Evolutionary conservation across 1,140 invertebrate species (phyloP).

Genomic region (Drosophila equinoxialis): DNA sequence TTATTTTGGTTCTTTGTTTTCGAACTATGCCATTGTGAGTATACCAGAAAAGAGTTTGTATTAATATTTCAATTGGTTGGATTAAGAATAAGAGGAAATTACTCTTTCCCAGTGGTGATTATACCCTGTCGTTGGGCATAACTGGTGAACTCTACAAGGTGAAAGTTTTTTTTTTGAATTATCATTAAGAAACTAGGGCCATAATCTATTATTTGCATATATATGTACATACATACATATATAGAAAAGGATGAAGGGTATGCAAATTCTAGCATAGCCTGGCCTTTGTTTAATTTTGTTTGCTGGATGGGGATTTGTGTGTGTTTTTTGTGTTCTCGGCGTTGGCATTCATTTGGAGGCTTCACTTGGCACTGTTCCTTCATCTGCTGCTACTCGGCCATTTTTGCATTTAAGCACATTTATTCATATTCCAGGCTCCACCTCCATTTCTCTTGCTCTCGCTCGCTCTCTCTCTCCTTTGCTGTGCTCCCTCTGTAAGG

Average conservation of each 20-base stretch:
- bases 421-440: conserved; percentile 43
- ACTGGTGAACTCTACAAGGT: too few species aligned
- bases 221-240: not conserved
- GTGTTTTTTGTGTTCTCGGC: conserved; percentile 7
- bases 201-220: not conserved
- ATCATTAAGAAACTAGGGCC: too few species aligned
- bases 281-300: not conserved
- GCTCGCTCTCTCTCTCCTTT: not conserved
- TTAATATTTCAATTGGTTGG: not conserved
- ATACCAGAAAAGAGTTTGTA: too few species aligned
- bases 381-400: not conserved
- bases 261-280: not conserved
- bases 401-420: conserved; percentile 36
- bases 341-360: conserved; percentile 30
- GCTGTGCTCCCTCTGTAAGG: conserved; percentile 44
- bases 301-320: not conserved
- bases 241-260: not conserved
- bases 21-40: too few species aligned
- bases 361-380: conserved; percentile 2
- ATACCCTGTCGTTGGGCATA: too few species aligned
- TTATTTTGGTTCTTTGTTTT: too few species aligned
- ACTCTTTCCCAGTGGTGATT: not conserved
- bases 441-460: not conserved
- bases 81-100: not conserved
- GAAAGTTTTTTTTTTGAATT: too few species aligned